Base-by-base conservation (phyloP, 2,888 invertebrate genomes). In the Therioaphis trifolii region DNA sequence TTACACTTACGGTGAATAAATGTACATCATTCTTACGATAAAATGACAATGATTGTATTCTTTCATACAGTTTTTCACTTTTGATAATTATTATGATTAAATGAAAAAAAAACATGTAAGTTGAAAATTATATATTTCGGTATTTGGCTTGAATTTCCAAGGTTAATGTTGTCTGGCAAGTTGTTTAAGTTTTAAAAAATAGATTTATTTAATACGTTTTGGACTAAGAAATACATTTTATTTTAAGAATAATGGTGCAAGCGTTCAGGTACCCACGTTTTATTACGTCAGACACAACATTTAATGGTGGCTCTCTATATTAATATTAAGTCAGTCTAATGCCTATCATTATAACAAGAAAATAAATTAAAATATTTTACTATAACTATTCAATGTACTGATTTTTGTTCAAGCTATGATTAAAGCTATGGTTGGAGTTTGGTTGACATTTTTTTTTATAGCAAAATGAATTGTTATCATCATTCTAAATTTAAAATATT, bases 241-340 rank as follows among this genome's bases (percentile, higher is more conserved):
- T 78, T 78, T 55, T 78, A 78, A 78, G 78, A 78, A 68, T 78
- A 76, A 76, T 63, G 27, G 21, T 35, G 49, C 1, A 15, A 77
- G 21, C 21, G 63, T 66, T 49, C 21, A 77, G 49, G 35, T 66
- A 66, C 29, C 66, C 21, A 24, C 49, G 49, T 66, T 66, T 35
- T 76, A 49, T 76, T 27, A 61, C n/a, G 43, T 40, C 55, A 61
- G 11, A 27, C 43, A 0, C 5, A 21, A 15, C 18, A 27, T 5
- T 15, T 21, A 58, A 58, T 58, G 21, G 58, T 29, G 14, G 14
- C 15, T n/a, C n/a, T n/a, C n/a, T n/a, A n/a, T n/a, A n/a, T n/a
- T n/a, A n/a, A n/a, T n/a, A n/a, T n/a, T 63, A 63, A 27, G 24
- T 63, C 58, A 21, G 46, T 15, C 1, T 58, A 21, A 58, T 21